Conservation (phyloP, 1,140 invertebrate genomes). For the Trichonephila clavipes region DNA sequence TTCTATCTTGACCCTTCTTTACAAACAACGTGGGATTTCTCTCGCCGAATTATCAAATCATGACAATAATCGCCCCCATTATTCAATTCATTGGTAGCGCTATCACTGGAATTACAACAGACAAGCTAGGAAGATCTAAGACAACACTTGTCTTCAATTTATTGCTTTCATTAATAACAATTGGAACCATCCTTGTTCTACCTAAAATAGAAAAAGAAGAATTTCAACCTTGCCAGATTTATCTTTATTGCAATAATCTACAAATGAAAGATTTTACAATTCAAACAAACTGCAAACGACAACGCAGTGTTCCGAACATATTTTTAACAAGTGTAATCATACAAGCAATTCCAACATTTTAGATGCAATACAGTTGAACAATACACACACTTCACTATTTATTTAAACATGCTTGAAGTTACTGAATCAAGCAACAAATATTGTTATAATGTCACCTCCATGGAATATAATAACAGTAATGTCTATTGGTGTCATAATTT, state of each 20-base stretch:
- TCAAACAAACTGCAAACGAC: not conserved
- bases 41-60: constrained; percentile 24
- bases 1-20: not conserved
- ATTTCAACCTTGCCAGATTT: not conserved
- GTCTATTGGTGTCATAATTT: not conserved
- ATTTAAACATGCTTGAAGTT: not conserved
- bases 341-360: not conserved
- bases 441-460: not conserved
- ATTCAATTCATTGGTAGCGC: constrained; percentile 33
- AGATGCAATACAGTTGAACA: not conserved
- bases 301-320: no score
- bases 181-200: not conserved
- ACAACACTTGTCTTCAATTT: constrained; percentile 47
- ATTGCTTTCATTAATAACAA: not conserved
- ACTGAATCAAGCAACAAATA: not conserved
- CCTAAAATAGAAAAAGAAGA: not conserved
- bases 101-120: constrained; percentile 32
- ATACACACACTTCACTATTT: not conserved
- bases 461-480: not conserved
- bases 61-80: not conserved
- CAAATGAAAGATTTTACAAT: not conserved
- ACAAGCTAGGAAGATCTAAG: constrained; percentile 63
- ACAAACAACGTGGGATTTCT: constrained; percentile 50
- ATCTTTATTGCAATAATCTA: not conserved
- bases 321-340: no score